A percentile compares a stretch with the other conserved stretches of the same genome.
Evolutionary conservation across 2,888 invertebrate species (phyloP).

Genomic region (Drosophila cognata): DNA sequence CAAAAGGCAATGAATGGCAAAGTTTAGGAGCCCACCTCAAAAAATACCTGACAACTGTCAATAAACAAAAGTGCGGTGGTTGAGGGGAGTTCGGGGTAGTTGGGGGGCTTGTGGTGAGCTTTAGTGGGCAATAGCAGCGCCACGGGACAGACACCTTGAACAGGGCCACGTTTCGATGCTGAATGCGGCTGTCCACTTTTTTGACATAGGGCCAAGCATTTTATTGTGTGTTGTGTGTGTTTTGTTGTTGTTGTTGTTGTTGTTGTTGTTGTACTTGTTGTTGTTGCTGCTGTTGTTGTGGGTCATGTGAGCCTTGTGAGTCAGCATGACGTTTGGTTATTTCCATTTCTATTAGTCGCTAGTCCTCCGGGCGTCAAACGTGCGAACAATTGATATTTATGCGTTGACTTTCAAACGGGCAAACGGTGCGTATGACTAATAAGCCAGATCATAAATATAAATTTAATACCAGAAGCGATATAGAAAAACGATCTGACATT

Average conservation of each 20-base stretch:
- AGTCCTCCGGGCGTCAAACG: conserved; percentile 25
- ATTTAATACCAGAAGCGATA: not conserved
- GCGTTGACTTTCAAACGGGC: conserved; percentile 32
- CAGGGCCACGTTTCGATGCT: not conserved
- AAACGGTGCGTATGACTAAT: conserved; percentile 45
- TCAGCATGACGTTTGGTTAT: conserved; percentile 72
- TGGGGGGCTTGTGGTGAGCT: not conserved
- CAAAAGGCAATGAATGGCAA: conserved; percentile 26
- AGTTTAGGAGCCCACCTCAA: conserved; percentile 51
- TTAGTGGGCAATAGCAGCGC: not conserved
- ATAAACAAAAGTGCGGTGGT: conserved; percentile 14
- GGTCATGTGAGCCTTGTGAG: conserved; percentile 33
- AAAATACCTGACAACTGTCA: conserved; percentile 58
- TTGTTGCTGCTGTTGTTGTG: not conserved
- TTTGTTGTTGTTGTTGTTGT: conserved; percentile 1
- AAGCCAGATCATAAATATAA: not conserved
- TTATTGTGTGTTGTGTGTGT: not conserved
- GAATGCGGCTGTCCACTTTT: conserved; percentile 12
- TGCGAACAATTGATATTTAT: conserved; percentile 55
- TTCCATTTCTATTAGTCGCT: conserved; percentile 62
- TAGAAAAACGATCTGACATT: conserved; percentile 5
- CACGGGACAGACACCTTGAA: not conserved
- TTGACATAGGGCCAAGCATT: conserved; percentile 33
- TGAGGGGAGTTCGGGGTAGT: not conserved
- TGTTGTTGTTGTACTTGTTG: not conserved